Base-by-base conservation (phyloP, 2,888 invertebrate genomes). In the Sipunculus nudus region DNA sequence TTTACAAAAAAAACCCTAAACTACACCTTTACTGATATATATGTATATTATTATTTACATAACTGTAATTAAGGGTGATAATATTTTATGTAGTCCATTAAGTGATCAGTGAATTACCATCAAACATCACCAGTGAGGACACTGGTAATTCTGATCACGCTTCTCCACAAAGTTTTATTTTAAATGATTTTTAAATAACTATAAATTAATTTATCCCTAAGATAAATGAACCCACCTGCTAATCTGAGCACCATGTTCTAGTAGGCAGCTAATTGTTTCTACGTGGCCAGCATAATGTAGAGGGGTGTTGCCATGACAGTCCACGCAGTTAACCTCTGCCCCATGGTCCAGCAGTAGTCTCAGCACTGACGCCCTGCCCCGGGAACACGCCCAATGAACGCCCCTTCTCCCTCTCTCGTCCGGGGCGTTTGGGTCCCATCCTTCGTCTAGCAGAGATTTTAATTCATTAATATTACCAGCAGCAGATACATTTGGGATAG, bases 221-320 rank as follows among this genome's bases (percentile, higher is more conserved):
- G n/a, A n/a, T n/a, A n/a, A n/a, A n/a, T n/a, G n/a, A n/a, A n/a
- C 28, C 16, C 41, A 72, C 75, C 68, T 64, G 28, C 58, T 52
- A 25, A 35, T 45, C 0, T 68, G 53, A 26, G 70, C 72, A n/a
- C 75, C 74, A 59, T 60, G 43, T 3, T 56, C 60, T 26, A 72
- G 59, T 5, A 75, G 59, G 3, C 59, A 39, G 23, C 72, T 65
- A 4, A 72, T 47, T 3, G 68, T 65, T 8, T 73, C 74, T 26
- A 55, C 23, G 59, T 74, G 68, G 21, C 75, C 75, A 59, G 73
- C 71, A 65, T 67, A 73, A 49, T 75, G 75, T 8, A 75, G 64
- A 6, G 74, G 68, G 3, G 73, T 71, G 52, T 75, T 75, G 4
- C 73, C 72, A 31, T 67, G 65, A 8, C 47, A 55, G 48, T 75